Percentiles rank a stretch among this genome's conserved stretches.
phyloP scores from a whole-genome alignment of 1,140 invertebrate species.

The Hylaeus volcanicus region DNA sequence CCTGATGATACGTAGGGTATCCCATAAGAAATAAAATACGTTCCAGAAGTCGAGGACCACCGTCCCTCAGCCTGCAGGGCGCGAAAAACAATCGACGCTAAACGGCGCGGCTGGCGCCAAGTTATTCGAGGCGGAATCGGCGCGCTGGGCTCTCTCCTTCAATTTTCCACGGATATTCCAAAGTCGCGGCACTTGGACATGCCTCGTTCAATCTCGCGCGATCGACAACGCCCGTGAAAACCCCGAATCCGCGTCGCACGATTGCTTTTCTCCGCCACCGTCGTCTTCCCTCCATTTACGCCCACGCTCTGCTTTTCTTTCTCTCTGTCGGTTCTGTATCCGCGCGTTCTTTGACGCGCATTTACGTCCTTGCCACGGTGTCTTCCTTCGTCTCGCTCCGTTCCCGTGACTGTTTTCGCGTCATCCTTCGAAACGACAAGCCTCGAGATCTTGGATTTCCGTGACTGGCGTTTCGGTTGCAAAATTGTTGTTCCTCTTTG shows the following conservation, averaged over 20 bases:
- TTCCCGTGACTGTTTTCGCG: conserved; percentile 16
- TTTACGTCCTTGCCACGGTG: not conserved
- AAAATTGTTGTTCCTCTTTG: conserved; percentile 44
- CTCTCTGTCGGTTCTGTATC: not conserved
- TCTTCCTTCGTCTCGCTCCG: conserved; percentile 1
- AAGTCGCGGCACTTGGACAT: conserved; percentile 55
- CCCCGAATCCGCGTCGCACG: conserved; percentile 61
- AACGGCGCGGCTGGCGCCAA: not conserved
- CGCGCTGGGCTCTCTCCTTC: conserved; percentile 37
- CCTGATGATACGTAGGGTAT: too few relatives aligned
- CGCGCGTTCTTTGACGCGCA: not conserved
- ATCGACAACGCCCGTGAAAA: conserved; percentile 59
- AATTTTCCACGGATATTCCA: conserved; percentile 53
- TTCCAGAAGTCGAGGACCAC: not conserved
- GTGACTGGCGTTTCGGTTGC: conserved; percentile 36
- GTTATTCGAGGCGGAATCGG: conserved; percentile 10
- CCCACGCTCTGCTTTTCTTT: conserved; percentile 1
- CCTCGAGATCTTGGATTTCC: conserved; percentile 52
- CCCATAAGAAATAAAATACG: not conserved
- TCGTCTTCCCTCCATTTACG: conserved; percentile 34
- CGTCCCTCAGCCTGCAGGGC: not conserved
- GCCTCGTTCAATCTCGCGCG: conserved; percentile 63
- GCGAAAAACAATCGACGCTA: conserved; percentile 42
- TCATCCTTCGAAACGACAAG: conserved; percentile 31
- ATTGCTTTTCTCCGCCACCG: conserved; percentile 62